phyloP scores from a whole-genome alignment of 2,797 vertebrate genomes.

The Cossypha caffra region DNA sequence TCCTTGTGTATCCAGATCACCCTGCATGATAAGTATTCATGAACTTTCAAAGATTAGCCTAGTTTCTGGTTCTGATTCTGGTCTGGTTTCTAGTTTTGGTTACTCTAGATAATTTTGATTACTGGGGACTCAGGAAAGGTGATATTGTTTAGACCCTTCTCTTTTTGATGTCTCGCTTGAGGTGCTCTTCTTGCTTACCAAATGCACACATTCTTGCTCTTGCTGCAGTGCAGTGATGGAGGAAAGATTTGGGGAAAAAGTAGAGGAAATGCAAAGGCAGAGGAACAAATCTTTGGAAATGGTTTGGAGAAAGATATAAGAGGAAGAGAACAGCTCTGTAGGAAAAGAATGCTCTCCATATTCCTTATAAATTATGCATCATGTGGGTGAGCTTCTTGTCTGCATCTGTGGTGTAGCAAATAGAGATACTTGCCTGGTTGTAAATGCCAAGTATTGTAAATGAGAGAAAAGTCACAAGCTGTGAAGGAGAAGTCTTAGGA shows the following conservation, averaged over 20 bases:
- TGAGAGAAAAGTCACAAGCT: neutral
- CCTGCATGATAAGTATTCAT: neutral
- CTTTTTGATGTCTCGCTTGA: neutral
- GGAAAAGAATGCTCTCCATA: neutral
- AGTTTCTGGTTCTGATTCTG: neutral
- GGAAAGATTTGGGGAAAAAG: neutral
- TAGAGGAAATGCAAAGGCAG: neutral
- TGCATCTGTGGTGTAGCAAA: neutral
- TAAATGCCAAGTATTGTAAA: neutral
- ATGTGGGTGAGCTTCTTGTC: neutral
- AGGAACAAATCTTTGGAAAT: neutral
- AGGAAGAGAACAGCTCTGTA: neutral
- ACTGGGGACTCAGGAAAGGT: neutral
- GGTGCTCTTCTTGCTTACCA: neutral
- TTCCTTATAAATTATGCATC: neutral
- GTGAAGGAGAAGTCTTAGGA: neutral
- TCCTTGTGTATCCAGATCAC: neutral
- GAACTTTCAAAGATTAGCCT: neutral
- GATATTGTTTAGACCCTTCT: neutral
- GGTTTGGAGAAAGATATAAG: neutral
- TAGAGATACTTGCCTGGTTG: neutral
- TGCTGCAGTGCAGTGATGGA: neutral
- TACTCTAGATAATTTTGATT: neutral
- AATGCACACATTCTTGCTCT: neutral
- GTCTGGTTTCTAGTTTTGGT: neutral